Percentiles rank a stretch among this genome's conserved stretches.
phyloP scores from a whole-genome alignment of 2,888 invertebrate genomes.

The Pharmacophagus antenor region DNA sequence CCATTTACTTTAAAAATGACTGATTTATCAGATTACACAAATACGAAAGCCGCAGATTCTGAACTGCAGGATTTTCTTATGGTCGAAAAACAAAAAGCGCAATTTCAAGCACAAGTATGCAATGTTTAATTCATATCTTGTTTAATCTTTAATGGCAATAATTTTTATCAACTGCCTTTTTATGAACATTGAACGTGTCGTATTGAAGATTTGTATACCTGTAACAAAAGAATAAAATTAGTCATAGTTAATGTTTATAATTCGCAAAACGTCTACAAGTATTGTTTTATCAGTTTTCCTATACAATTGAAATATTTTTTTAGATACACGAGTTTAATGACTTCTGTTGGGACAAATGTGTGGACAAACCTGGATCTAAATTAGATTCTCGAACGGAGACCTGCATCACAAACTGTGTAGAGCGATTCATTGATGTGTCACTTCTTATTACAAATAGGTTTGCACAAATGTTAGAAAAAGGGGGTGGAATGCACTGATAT shows the following conservation, averaged over 20 bases:
- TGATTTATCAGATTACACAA: conserved; percentile 65
- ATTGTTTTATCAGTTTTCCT: no score
- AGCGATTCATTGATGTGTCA: conserved; percentile 96
- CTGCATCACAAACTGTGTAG: conserved; percentile 95
- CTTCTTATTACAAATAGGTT: conserved; percentile 93
- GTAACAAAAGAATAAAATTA: no score
- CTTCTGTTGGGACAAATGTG: conserved; percentile 97
- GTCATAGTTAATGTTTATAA: no score
- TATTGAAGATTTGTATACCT: no score
- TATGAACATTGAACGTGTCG: no score
- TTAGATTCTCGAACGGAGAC: conserved; percentile 94
- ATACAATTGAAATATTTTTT: background rate
- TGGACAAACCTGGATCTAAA: conserved; percentile 93
- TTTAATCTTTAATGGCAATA: background rate
- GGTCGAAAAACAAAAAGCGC: conserved; percentile 93
- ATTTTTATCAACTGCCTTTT: no score
- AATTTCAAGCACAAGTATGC: conserved; percentile 92
- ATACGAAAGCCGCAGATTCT: conserved; percentile 79
- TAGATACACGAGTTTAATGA: conserved; percentile 96
- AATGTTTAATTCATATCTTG: background rate
- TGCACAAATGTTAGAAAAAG: conserved; percentile 91
- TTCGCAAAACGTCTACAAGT: no score
- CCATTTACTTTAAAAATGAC: conserved; percentile 41
- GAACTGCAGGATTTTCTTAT: conserved; percentile 92
- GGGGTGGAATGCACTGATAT: conserved; percentile 77